Percentiles rank a stretch among this genome's conserved stretches.
These are phyloP conservation scores for Diplodus sargus DNA, from an alignment of 2,797 vertebrate genomes.

Conservation along the genomic window DNA sequence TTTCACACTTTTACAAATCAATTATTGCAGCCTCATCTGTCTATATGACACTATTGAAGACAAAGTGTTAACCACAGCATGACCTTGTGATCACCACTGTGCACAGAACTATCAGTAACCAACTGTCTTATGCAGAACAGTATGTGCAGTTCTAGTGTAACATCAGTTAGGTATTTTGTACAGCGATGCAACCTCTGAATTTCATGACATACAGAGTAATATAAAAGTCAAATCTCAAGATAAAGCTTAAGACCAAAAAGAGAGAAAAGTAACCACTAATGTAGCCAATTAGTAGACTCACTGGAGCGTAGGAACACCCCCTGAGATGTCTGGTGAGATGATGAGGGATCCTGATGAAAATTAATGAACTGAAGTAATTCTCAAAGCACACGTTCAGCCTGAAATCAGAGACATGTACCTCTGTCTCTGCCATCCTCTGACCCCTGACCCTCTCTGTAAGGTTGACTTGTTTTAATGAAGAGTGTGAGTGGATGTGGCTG, in stretches of 20 bases:
- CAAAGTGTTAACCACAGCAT: background rate
- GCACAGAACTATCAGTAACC: background rate
- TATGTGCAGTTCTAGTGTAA: background rate
- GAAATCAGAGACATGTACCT: background rate
- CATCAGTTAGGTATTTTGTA: background rate
- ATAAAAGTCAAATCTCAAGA: background rate
- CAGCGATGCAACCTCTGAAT: background rate
- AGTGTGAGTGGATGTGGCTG: constrained; percentile 21
- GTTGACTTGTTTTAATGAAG: background rate
- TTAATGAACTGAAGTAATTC: background rate
- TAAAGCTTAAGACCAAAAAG: background rate
- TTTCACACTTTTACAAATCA: background rate
- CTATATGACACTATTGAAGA: background rate
- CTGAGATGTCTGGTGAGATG: background rate
- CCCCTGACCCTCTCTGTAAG: constrained; percentile 1
- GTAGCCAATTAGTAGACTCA: background rate
- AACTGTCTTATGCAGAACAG: background rate
- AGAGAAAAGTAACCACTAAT: constrained; percentile 6
- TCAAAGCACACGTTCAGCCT: background rate
- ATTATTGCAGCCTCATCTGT: background rate
- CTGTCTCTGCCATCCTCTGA: constrained; percentile 7
- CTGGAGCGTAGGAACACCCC: background rate
- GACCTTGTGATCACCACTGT: background rate
- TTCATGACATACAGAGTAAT: background rate
- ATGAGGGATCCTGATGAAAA: constrained; percentile 9